phyloP scores from a whole-genome alignment of 2,797 vertebrate species.

The Epinephelus awoara region DNA sequence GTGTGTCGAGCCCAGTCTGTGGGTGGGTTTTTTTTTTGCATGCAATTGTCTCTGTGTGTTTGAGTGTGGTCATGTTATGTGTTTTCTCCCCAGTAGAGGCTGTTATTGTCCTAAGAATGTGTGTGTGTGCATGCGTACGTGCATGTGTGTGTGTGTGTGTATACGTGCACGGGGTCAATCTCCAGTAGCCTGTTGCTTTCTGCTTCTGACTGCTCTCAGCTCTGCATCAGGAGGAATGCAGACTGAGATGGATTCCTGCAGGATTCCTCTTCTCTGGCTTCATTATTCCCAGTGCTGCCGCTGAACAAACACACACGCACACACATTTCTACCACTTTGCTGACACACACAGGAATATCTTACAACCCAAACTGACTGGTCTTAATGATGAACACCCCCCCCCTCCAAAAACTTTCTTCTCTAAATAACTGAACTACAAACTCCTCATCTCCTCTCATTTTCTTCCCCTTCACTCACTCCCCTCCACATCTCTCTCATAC shows the following conservation, averaged over 20 bases:
- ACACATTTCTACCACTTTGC: constrained; percentile 29
- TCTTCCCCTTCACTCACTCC: constrained; percentile 10
- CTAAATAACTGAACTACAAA: constrained; percentile 26
- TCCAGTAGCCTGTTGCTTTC: constrained; percentile 81
- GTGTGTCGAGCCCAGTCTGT: constrained; percentile 31
- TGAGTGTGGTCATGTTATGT: constrained; percentile 59
- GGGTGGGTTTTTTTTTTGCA: constrained; percentile 43
- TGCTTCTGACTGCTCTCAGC: constrained; percentile 62
- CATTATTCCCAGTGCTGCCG: constrained; percentile 66
- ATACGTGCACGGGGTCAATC: constrained; percentile 43
- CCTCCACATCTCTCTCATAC: background rate
- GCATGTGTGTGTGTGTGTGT: constrained; percentile 30
- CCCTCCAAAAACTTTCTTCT: constrained; percentile 29
- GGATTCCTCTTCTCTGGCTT: constrained; percentile 71
- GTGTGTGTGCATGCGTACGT: constrained; percentile 31
- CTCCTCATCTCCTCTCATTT: constrained; percentile 40
- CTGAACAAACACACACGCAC: constrained; percentile 37
- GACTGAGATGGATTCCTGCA: constrained; percentile 74
- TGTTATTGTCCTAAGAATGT: constrained; percentile 78
- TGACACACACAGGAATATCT: constrained; percentile 43
- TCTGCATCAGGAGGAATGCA: constrained; percentile 75
- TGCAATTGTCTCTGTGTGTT: constrained; percentile 42
- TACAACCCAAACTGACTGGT: constrained; percentile 20
- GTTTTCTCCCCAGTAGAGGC: constrained; percentile 73
- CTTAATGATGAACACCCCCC: constrained; percentile 31